These are phyloP conservation scores for Cerceris rybyensis DNA, from an alignment of 2,888 invertebrate genomes.

Conservation along the genomic window DNA sequence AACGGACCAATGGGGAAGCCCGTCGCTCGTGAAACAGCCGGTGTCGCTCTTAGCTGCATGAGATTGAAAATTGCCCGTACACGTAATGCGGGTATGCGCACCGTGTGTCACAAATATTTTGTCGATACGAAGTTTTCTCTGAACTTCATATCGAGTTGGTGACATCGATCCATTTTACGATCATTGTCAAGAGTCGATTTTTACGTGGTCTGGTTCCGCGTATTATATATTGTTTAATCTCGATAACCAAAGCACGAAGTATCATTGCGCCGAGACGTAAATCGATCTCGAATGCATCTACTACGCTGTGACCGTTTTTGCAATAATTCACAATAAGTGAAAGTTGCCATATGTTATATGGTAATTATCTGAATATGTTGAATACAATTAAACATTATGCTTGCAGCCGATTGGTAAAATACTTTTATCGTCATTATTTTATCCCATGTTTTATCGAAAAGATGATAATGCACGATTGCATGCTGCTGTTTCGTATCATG, in stretches of 20 bases:
- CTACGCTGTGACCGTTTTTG: not conserved
- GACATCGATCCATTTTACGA: not conserved
- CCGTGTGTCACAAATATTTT: constrained; percentile 15
- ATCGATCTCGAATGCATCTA: not conserved
- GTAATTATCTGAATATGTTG: not conserved
- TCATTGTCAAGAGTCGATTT: not conserved
- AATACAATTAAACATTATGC: not conserved
- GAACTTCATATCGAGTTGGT: not conserved
- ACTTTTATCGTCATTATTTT: not conserved
- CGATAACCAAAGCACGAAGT: not conserved
- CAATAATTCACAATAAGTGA: constrained; percentile 4
- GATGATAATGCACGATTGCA: constrained; percentile 8
- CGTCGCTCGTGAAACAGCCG: constrained; percentile 8
- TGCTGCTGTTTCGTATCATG: not conserved
- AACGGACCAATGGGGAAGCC: constrained; percentile 23
- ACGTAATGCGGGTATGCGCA: constrained; percentile 14
- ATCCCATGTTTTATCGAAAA: not conserved
- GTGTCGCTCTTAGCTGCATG: constrained; percentile 14
- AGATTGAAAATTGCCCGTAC: constrained; percentile 28
- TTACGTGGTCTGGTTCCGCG: not conserved
- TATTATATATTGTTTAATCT: not conserved
- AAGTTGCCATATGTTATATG: not conserved
- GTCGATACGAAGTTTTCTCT: constrained; percentile 9
- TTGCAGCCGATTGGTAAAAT: not conserved
- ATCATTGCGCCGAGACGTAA: not conserved